Evolutionary conservation across 2,113 vertebrate species (phyloP).

Genomic region (Mellivora capensis): DNA sequence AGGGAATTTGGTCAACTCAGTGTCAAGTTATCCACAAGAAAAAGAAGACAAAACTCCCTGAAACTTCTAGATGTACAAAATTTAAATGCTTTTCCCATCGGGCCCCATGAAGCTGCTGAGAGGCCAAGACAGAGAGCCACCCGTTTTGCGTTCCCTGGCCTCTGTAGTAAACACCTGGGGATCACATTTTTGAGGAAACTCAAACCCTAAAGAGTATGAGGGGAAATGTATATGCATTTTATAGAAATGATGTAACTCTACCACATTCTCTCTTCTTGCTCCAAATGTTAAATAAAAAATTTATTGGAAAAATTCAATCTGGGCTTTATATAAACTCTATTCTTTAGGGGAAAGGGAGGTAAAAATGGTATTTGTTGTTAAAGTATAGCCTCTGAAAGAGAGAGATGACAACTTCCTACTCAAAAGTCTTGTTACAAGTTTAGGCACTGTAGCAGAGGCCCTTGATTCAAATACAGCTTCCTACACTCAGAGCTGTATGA

Average conservation of each 20-base stretch:
- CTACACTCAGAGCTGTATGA: neutral
- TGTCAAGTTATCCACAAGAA: neutral
- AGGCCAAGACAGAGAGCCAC: neutral
- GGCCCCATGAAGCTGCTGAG: neutral
- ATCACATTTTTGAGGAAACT: neutral
- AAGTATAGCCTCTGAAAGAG: neutral
- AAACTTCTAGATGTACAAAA: neutral
- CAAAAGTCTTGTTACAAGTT: neutral
- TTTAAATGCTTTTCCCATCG: neutral
- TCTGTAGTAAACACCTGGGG: neutral
- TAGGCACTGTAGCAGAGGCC: neutral
- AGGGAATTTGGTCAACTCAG: neutral
- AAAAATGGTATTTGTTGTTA: neutral
- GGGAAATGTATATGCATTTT: neutral
- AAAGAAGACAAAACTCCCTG: neutral
- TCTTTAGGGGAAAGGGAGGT: neutral
- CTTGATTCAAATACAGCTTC: neutral
- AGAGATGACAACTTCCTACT: neutral
- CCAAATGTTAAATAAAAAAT: conserved; percentile 18
- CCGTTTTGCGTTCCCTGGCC: neutral
- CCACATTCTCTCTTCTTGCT: neutral
- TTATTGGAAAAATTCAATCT: neutral
- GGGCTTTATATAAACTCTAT: neutral
- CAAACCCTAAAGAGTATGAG: neutral
- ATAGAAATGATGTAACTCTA: neutral